Evolutionary conservation across 2,113 vertebrate species (phyloP).

Genomic region (Actinemys pallida): DNA sequence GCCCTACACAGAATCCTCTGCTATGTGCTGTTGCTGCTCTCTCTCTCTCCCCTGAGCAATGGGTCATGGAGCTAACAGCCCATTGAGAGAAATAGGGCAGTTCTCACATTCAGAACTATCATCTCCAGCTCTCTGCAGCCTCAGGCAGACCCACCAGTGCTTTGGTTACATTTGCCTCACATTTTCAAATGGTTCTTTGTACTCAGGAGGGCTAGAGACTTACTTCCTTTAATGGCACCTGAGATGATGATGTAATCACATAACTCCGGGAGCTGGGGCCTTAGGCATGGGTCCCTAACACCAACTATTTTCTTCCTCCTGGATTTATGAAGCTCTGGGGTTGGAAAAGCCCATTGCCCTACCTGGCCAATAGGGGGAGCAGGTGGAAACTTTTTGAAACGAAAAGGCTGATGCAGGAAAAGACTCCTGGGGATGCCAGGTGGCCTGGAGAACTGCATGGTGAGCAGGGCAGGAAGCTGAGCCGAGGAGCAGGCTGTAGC

Average conservation of each 20-base stretch:
- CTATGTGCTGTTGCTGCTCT: not conserved
- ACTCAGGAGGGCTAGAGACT: not conserved
- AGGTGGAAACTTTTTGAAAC: not conserved
- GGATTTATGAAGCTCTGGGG: not conserved
- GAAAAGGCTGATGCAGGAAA: not conserved
- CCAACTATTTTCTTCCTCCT: not conserved
- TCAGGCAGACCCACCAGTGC: not conserved
- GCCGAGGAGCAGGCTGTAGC: not conserved
- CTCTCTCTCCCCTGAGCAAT: not conserved
- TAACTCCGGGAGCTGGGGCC: not conserved
- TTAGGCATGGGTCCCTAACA: not conserved
- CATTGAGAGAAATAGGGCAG: not conserved
- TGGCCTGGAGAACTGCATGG: not conserved
- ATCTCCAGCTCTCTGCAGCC: not conserved
- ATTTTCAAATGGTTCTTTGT: not conserved
- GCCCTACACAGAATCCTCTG: not conserved
- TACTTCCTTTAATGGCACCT: not conserved
- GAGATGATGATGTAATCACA: not conserved
- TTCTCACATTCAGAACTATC: not conserved
- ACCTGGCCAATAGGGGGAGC: not conserved
- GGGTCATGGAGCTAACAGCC: not conserved
- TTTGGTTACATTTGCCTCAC: not conserved
- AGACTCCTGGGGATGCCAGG: not conserved
- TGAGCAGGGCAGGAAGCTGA: not conserved
- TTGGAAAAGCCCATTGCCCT: not conserved